These are phyloP conservation scores for Acanthornis magna DNA, from an alignment of 2,797 vertebrate species.

Conservation along the genomic window DNA sequence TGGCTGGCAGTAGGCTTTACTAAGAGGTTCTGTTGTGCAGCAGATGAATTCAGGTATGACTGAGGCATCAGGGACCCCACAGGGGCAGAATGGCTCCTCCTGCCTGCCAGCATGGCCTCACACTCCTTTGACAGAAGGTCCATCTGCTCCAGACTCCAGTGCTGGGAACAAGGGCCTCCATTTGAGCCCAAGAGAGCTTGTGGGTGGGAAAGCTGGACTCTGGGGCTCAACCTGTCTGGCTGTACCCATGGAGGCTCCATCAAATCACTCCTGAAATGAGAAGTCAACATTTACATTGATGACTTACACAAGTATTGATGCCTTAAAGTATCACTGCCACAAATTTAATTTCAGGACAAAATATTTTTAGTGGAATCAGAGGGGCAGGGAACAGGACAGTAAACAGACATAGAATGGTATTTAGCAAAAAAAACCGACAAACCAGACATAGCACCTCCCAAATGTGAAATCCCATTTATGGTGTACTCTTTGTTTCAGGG, in stretches of 20 bases:
- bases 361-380: not conserved
- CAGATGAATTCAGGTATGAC: constrained; percentile 47
- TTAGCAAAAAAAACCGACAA: not conserved
- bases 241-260: constrained; percentile 77
- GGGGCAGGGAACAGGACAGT: not conserved
- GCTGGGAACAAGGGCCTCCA: constrained; percentile 82
- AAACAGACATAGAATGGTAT: not conserved
- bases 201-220: constrained; percentile 49
- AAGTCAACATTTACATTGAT: not conserved
- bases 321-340: not conserved
- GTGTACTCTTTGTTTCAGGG: not conserved
- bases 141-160: constrained; percentile 80
- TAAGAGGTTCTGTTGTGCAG: constrained; percentile 56
- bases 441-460: not conserved
- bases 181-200: constrained; percentile 62
- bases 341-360: not conserved
- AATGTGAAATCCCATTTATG: not conserved
- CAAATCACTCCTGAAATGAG: constrained; percentile 81
- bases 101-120: constrained; percentile 59
- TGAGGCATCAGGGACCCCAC: constrained; percentile 62
- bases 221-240: constrained; percentile 75
- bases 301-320: not conserved
- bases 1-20: constrained; percentile 69
- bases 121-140: constrained; percentile 73
- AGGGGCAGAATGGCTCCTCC: constrained; percentile 57